These are phyloP conservation scores for Rhopilema esculentum DNA, from an alignment of 30 jellyfish, hydroid and myxozoan genomes.

Conservation along the genomic window DNA sequence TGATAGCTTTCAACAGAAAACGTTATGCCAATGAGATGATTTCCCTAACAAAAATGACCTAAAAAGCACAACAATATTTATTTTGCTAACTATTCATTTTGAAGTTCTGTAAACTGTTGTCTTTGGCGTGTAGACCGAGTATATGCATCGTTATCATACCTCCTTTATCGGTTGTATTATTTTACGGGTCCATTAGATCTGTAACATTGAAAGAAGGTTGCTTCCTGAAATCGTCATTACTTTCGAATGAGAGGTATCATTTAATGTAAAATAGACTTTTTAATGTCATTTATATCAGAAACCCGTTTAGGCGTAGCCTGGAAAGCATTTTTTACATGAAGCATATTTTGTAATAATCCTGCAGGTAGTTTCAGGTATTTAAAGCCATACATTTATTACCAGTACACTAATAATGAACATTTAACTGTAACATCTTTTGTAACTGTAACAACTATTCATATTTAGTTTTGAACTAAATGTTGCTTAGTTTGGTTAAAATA, in stretches of 20 bases:
- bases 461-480: background rate
- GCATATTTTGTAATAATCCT: background rate
- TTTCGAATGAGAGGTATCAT: background rate
- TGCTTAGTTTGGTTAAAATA: background rate
- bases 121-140: too few species aligned
- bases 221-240: background rate
- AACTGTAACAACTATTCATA: background rate
- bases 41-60: too few species aligned
- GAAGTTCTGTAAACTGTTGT: too few species aligned
- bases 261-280: background rate
- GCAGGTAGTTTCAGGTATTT: background rate
- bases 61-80: too few species aligned
- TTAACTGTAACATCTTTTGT: too few species aligned
- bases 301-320: background rate
- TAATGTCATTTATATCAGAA: background rate
- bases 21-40: too few species aligned
- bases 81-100: too few species aligned
- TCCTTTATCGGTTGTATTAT: background rate
- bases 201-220: too few species aligned
- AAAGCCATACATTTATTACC: background rate
- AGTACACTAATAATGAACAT: background rate
- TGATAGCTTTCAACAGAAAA: too few species aligned
- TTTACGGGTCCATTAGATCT: too few species aligned
- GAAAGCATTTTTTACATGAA: background rate
- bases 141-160: too few species aligned